Evolutionary conservation across 2,113 vertebrate genomes (phyloP), one percentile per base, ranked within the genome.

Genomic region (Rhinolophus ferrumequinum): DNA sequence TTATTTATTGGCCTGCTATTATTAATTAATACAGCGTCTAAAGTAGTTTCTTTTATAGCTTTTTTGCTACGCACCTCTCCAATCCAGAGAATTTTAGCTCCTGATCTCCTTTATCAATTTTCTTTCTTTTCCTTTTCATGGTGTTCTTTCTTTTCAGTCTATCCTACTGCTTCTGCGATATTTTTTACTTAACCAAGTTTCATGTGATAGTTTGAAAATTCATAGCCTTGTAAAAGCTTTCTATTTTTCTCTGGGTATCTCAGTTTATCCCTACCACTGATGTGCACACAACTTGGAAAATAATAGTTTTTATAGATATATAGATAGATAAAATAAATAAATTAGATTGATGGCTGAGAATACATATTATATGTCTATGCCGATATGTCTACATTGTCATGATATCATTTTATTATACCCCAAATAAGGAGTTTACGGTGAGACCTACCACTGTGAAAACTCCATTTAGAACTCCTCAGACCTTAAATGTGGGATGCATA

Each of bases 101-200:
- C 24, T 67, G 33, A 26, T 52, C 28, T 66, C 44, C 12, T 83
- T 62, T n/a, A 92, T 77, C 33, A 77, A 3, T 54, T 47, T 82
- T 84, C n/a, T 75, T 84, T 44, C 8, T 67, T 76, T 76, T 93
- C 16, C 22, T 89, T 77, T 97, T 33, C 15, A 64, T 50, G 52
- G 26, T 50, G 1, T 21, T 94, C 8, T 89, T 94, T 69, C 21
- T 95, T 86, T 77, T 70, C 10, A 56, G 12, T 69, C 19, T 60
- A 11, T 94, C 44, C 64, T 69, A 70, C 35, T 83, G 38, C 16
- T 92, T 88, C 50, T 52, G 28, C 38, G 64, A 30, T 73, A 21
- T 73, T 54, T 82, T 12, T 93, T n/a, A 94, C 58, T 94, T 92
- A 75, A 80, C 50, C 67, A 73, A 16, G 1, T 79, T 83, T 90